Conservation (phyloP, 1,140 invertebrate species). For the Anadara kagoshimensis region DNA sequence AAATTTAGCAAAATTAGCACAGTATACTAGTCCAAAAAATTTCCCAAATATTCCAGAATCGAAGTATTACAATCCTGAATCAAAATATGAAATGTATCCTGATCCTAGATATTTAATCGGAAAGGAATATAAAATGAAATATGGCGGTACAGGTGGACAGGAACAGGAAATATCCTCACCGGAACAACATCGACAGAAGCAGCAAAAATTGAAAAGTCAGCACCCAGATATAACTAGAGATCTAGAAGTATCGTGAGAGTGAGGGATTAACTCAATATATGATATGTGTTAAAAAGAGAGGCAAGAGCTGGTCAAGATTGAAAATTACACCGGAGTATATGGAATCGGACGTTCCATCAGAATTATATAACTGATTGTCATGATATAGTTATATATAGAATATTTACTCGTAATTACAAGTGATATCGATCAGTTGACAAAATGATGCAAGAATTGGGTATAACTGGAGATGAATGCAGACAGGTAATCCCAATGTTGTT, state of each 20-base stretch:
- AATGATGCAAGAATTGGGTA: no score
- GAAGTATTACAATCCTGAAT: constrained; percentile 33
- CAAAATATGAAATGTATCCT: constrained; percentile 38
- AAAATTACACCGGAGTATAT: no score
- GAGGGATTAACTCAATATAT: no score
- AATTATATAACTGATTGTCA: no score
- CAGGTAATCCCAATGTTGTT: no score
- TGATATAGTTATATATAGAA: no score
- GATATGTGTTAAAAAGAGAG: no score
- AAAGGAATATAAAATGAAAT: constrained; percentile 44
- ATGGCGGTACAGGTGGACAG: constrained; percentile 1
- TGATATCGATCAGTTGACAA: no score
- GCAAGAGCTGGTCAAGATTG: no score
- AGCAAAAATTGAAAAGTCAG: constrained; percentile 36
- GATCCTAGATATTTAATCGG: constrained; percentile 26
- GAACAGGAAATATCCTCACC: constrained; percentile 7
- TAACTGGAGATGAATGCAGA: no score
- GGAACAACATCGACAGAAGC: constrained; percentile 27
- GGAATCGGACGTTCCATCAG: no score
- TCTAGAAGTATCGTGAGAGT: constrained; percentile 37
- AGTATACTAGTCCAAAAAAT: constrained; percentile 38
- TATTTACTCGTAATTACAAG: no score
- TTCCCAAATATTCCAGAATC: constrained; percentile 27
- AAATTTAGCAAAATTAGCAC: constrained; percentile 41
- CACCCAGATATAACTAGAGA: constrained; percentile 42